Evolutionary conservation across 1,140 invertebrate genomes (phyloP), one percentile per base, ranked within the genome.

Genomic region (Coenobita brevimanus): DNA sequence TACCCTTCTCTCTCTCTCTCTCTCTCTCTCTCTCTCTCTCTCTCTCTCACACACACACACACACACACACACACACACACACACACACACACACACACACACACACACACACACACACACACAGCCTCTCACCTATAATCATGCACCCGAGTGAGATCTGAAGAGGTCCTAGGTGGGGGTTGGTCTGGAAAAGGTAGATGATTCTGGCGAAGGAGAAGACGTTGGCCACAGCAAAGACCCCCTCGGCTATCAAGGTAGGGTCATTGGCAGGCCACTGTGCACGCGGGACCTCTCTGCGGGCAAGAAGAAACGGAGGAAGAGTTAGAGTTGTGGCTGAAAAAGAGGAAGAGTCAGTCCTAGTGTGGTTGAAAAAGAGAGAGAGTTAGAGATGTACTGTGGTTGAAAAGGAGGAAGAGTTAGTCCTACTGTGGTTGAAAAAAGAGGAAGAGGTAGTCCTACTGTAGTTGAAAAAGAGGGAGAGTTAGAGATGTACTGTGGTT

Each of bases 151-250:
- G 92, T 6, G 94, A 94, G 43, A 94, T 94, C 91, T 94, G 94
- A 27, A 94, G 91, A 4, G 94, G 94, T 67, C 94, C 94, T 36
- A 94, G 91, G 91, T 94, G 94, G 24, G 94, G 94, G 91, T 94
- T 94, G 13, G 94, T 93, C 41, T 94, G 94, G 91, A 94, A 94
- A 62, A 94, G 93, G 91, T 94, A 94, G 89, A 94, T 94, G 33
- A 94, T 92, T 90, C 94, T 93, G 33, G 94, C 92, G 38, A 94
- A 94, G 89, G 93, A 94, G 92, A 94, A 94, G 82, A 94, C 94
- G 91, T 94, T 94, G 80, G 94, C 94, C 8, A 94, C 93, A 0
- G 94, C 94, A 91, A 94, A 94, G 33, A 94, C 92, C 41, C 94
- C 94, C 90, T 94, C 94, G 6, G 94, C 93, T 38, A 94, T 94